Conservation (phyloP, 2,888 invertebrate species). For the Mythimna ferrago region DNA sequence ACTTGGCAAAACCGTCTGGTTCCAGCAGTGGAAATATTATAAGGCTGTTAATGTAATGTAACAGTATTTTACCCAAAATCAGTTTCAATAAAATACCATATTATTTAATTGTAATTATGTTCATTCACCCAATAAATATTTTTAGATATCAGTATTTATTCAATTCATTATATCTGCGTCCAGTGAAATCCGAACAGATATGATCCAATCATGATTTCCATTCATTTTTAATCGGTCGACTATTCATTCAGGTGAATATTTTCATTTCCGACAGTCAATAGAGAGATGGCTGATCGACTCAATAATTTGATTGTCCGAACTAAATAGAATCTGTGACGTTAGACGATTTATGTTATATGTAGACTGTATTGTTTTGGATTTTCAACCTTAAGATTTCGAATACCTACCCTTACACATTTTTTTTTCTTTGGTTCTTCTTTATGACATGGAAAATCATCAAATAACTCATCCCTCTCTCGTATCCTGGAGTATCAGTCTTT, state of each 20-base stretch:
- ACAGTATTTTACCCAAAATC: neutral
- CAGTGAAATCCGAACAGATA: constrained; percentile 25
- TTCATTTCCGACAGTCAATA: constrained; percentile 51
- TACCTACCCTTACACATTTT: neutral
- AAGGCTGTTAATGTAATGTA: too few relatives aligned
- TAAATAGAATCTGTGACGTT: constrained; percentile 1
- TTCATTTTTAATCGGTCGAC: constrained; percentile 44
- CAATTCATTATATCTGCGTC: neutral
- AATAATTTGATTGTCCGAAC: constrained; percentile 29
- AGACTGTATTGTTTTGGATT: neutral
- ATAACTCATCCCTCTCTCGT: too few relatives aligned
- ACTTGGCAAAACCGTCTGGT: too few relatives aligned
- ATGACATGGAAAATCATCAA: too few relatives aligned
- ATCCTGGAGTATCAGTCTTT: too few relatives aligned
- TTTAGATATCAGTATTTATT: neutral
- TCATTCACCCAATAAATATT: neutral
- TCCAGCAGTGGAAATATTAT: neutral
- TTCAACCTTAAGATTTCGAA: neutral
- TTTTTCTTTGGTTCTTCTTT: neutral
- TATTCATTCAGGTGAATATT: constrained; percentile 35
- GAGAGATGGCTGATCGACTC: constrained; percentile 10
- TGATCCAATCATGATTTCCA: constrained; percentile 46
- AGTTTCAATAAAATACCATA: neutral
- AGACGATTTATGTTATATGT: neutral
- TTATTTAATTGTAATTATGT: neutral